phyloP scores from a whole-genome alignment of 2,113 vertebrate genomes.

The Lepus europaeus region DNA sequence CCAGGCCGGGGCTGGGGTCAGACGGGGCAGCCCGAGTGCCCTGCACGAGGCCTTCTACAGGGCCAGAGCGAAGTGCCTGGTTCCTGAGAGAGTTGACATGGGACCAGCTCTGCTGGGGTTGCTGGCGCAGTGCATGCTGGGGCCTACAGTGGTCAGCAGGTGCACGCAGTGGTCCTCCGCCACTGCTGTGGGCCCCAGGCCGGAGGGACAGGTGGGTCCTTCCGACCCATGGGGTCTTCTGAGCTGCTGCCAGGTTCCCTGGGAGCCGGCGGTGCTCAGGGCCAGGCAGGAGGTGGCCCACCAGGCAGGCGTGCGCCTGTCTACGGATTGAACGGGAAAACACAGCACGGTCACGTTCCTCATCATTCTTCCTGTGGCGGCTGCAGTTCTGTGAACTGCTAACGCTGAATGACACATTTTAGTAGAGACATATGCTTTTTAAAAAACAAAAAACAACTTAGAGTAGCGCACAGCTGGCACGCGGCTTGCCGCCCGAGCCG shows the following conservation, averaged over 20 bases:
- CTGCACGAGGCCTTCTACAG: background rate
- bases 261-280: background rate
- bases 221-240: background rate
- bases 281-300: background rate
- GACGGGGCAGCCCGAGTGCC: background rate
- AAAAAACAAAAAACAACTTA: background rate
- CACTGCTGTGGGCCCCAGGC: background rate
- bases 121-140: too few relatives aligned
- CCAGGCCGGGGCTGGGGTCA: background rate
- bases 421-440: background rate
- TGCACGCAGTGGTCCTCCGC: too few relatives aligned
- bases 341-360: background rate
- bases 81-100: too few relatives aligned
- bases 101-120: too few relatives aligned
- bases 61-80: too few relatives aligned
- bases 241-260: background rate
- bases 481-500: too few relatives aligned
- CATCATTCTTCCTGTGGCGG: background rate
- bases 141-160: too few relatives aligned
- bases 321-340: background rate
- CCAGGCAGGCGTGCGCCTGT: background rate
- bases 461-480: too few relatives aligned
- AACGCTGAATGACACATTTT: accelerated
- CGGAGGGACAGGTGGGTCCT: background rate
- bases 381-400: background rate